Evolutionary conservation across 2,113 vertebrate genomes (phyloP).

Genomic region (Progne subis): DNA sequence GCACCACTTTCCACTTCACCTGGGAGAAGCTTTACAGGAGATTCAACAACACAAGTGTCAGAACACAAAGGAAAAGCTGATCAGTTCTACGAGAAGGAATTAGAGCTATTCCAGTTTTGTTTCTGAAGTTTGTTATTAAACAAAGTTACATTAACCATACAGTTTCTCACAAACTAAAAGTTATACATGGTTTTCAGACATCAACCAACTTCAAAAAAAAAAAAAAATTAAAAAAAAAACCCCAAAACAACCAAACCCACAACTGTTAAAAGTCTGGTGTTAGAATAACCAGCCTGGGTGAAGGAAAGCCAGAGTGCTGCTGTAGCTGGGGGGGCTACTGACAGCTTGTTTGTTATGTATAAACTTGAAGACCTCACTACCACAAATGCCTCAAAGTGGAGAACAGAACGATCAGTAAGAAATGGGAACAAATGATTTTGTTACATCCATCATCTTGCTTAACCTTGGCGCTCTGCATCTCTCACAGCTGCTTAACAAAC

Average conservation of each 20-base stretch:
- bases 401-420: not conserved
- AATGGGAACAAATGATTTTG: slow-evolving; percentile 2
- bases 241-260: not conserved
- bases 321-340: not conserved
- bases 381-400: not conserved
- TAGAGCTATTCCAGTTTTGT: slow-evolving; percentile 39
- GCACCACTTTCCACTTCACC: not conserved
- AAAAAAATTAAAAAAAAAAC: not conserved
- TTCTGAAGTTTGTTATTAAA: slow-evolving; percentile 44
- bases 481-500: not conserved
- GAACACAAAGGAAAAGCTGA: slow-evolving; percentile 16
- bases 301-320: slow-evolving; percentile 10
- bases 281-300: not conserved
- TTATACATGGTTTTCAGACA: slow-evolving; percentile 28
- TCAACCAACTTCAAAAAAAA: not conserved
- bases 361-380: not conserved
- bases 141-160: slow-evolving; percentile 27
- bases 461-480: not conserved
- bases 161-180: slow-evolving; percentile 35
- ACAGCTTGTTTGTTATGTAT: not conserved
- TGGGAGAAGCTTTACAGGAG: slow-evolving; percentile 4
- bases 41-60: not conserved
- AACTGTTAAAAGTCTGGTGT: slow-evolving; percentile 19
- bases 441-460: not conserved
- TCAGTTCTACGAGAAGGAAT: not conserved